Evolutionary conservation across 2,888 invertebrate genomes (phyloP), one percentile per base, ranked within the genome.

Genomic region (Drosophila affinis): DNA sequence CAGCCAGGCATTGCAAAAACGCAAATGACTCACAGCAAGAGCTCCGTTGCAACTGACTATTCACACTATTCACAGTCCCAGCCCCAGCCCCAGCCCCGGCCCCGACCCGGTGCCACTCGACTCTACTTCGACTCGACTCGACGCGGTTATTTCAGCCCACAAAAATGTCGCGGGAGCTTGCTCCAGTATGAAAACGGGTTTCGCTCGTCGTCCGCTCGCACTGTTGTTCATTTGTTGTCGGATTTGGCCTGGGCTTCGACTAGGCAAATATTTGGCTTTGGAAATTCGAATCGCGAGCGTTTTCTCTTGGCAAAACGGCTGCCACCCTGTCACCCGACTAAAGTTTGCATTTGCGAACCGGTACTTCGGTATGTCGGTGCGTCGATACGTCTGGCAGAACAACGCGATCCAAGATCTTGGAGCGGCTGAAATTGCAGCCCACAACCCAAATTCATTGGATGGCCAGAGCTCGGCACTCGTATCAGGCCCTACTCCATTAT

Each of bases 1-100:
- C 70, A 82, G 34, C 71, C 62, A 62, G 57, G 53, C 69, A 74
- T 71, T 77, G 85, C 81, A 61, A 78, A 81, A 78, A 75, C 67
- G 39, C 68, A 65, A 87, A 79, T 87, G 87, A 83, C 74, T 83
- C 87, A 81, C 56, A 47, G 47, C 24, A 58, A 55, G 64, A 58
- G 7, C 39, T 7, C n/a, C 14, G 39, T 3, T 39, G 39, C 39
- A 39, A n/a, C 39, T 39, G 39, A 39, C 46, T 24, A 44, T 53
- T 34, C 49, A 17, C 52, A 39, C 46, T 24, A 44, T 53, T 34
- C 49, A 17, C 52, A 34, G 47, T 24, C 18, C n/a, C 18, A 9
- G 27, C 27, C 7, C 27, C 14, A 32, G 58, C 12, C 47, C 58
- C 17, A 14, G 61, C 53, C 39, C 53, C n/a, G 18, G 18, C 7